Conservation (phyloP, 1,140 invertebrate species). For the Cotesia vestalis region DNA sequence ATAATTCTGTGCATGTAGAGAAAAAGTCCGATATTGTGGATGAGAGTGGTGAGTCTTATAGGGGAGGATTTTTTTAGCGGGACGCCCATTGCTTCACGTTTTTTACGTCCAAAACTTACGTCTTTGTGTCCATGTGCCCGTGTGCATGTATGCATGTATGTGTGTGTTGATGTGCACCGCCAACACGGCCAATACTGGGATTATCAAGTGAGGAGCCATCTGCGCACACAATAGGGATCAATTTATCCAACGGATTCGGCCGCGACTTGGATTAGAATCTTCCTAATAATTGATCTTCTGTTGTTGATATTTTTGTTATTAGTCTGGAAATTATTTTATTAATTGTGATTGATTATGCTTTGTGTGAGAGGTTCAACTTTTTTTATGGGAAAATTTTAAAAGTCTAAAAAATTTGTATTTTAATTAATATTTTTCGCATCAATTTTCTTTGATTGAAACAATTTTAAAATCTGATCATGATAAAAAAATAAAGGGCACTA, state of each 20-base stretch:
- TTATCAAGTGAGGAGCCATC: slow-evolving; percentile 43
- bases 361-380: too few relatives aligned
- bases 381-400: too few relatives aligned
- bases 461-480: too few relatives aligned
- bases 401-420: too few relatives aligned
- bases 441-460: too few relatives aligned
- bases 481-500: too few relatives aligned
- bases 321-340: neutral
- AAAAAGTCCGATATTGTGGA: neutral
- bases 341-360: too few relatives aligned
- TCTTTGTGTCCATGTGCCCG: neutral
- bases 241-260: slow-evolving; percentile 19
- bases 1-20: too few relatives aligned
- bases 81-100: slow-evolving; percentile 35
- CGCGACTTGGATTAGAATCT: slow-evolving; percentile 5
- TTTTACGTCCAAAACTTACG: slow-evolving; percentile 10
- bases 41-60: slow-evolving; percentile 14
- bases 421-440: too few relatives aligned
- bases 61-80: slow-evolving; percentile 42
- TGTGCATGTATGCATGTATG: slow-evolving; percentile 4
- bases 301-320: neutral
- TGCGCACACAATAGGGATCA: slow-evolving; percentile 36
- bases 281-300: neutral
- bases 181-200: slow-evolving; percentile 23
- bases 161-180: slow-evolving; percentile 36